Conservation (phyloP, 2,113 vertebrate genomes). For the Aix galericulata region DNA sequence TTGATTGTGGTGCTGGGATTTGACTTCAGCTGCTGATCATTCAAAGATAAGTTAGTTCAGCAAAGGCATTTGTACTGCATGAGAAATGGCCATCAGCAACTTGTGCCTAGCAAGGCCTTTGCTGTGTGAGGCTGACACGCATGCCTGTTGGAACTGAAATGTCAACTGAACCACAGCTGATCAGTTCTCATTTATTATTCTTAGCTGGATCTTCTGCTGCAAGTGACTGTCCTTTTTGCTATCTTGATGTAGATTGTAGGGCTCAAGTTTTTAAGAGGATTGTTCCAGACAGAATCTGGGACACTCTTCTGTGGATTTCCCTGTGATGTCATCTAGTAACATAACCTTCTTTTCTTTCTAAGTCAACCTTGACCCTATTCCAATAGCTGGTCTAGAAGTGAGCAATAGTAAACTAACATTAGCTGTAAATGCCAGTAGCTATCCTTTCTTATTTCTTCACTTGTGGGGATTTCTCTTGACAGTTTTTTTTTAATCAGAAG, state of each 20-base stretch:
- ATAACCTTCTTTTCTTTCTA: slow-evolving; percentile 16
- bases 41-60: neutral
- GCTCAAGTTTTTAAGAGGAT: slow-evolving; percentile 27
- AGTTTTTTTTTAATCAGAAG: neutral
- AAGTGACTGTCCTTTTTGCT: slow-evolving; percentile 7
- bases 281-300: neutral
- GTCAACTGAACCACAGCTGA: neutral
- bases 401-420: neutral
- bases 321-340: slow-evolving; percentile 1
- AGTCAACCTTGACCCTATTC: neutral
- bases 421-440: neutral
- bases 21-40: neutral
- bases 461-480: neutral
- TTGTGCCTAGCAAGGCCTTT: neutral
- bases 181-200: neutral
- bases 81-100: neutral
- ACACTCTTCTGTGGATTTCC: neutral
- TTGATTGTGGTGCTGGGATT: neutral
- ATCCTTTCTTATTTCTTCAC: neutral
- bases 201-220: slow-evolving; percentile 13
- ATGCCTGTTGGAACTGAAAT: neutral
- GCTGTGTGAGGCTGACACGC: neutral
- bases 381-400: neutral
- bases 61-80: neutral
- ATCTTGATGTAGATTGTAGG: neutral